A percentile compares a stretch with the other conserved stretches of the same genome.
Conservation (phyloP, 2,113 vertebrate species). For the Neopipo cinnamomea region DNA sequence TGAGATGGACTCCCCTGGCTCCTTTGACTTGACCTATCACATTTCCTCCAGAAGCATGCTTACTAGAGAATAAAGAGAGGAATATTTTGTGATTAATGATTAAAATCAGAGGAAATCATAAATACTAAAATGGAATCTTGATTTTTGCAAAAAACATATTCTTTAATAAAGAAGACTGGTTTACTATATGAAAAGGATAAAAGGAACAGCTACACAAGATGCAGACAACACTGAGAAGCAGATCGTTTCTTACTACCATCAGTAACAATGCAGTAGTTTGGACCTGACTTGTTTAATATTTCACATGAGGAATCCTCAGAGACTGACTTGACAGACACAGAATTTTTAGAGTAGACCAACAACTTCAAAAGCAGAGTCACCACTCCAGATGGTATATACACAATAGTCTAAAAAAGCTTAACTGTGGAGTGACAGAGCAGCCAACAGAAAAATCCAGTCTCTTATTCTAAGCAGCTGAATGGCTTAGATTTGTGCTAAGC, state of each 20-base stretch:
- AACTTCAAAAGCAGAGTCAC: background rate
- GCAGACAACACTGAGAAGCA: background rate
- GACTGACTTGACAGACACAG: background rate
- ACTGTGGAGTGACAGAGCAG: background rate
- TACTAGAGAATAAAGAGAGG: background rate
- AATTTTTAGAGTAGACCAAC: background rate
- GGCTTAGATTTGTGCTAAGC: background rate
- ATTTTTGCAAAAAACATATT: background rate
- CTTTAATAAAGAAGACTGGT: background rate
- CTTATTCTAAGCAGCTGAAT: background rate
- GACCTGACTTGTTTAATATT: constrained; percentile 2
- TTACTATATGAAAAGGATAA: background rate
- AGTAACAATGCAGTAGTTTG: background rate
- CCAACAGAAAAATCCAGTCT: background rate
- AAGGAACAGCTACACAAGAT: background rate
- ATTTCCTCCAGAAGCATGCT: background rate
- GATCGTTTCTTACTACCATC: background rate
- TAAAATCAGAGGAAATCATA: background rate
- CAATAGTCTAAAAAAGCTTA: background rate
- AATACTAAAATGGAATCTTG: background rate
- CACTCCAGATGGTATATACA: background rate
- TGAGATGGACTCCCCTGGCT: background rate
- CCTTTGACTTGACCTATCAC: background rate
- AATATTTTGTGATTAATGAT: background rate
- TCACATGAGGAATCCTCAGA: background rate